These are phyloP conservation scores for Auanema sp. DNA, from an alignment of 2,888 invertebrate species.

Conservation along the genomic window DNA sequence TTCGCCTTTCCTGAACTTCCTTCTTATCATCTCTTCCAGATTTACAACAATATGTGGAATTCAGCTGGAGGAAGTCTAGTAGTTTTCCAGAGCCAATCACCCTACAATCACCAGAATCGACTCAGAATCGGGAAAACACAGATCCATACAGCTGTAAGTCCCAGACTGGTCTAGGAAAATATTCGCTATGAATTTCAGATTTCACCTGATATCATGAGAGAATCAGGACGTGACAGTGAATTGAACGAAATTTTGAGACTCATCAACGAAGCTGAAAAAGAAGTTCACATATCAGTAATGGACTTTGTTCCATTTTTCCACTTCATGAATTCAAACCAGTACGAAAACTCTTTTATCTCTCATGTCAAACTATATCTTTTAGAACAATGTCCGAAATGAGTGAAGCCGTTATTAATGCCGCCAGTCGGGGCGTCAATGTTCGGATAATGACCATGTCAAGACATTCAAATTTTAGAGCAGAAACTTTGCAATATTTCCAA, in stretches of 20 bases:
- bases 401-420: neutral
- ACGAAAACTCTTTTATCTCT: neutral
- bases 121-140: neutral
- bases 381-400: neutral
- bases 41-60: constrained; percentile 8
- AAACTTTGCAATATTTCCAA: constrained; percentile 3
- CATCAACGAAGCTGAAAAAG: constrained; percentile 6
- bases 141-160: constrained; percentile 10
- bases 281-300: constrained; percentile 10
- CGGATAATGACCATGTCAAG: constrained; percentile 8
- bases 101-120: constrained; percentile 4
- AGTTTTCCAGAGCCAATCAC: neutral
- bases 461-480: neutral
- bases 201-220: constrained; percentile 1
- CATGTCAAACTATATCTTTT: neutral
- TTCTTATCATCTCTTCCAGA: neutral
- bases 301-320: constrained; percentile 8
- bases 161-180: neutral
- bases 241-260: constrained; percentile 6
- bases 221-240: constrained; percentile 7
- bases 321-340: neutral
- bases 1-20: neutral
- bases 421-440: constrained; percentile 5
- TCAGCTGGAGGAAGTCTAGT: neutral
- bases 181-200: constrained; percentile 3